Percentiles rank a stretch among this genome's conserved stretches.
Conservation (phyloP, 2,113 vertebrate genomes). For the Halichoeres trimaculatus region DNA sequence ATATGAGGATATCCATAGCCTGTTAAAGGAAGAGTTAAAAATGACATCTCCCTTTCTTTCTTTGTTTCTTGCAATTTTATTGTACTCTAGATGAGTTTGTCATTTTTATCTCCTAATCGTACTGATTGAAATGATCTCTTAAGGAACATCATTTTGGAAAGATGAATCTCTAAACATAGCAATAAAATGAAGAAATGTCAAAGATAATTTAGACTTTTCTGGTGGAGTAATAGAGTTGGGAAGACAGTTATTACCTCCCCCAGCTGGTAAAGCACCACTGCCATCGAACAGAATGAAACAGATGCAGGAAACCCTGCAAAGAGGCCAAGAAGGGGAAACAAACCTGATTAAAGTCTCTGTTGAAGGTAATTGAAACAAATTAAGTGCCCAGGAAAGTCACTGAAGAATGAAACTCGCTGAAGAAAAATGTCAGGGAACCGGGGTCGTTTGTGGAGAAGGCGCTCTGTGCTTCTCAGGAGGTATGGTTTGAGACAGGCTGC, state of each 20-base stretch:
- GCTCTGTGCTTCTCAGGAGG: conserved; percentile 7
- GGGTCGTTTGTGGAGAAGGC: conserved; percentile 27
- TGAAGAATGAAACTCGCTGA: conserved; percentile 24
- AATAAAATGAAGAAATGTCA: too few species aligned
- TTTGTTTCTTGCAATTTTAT: too few species aligned
- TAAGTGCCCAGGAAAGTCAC: not conserved
- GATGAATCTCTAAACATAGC: too few species aligned
- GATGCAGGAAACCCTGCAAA: conserved; percentile 45
- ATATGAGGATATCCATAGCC: not conserved
- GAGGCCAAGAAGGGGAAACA: not conserved
- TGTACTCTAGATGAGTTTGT: too few species aligned
- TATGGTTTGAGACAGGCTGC: not conserved
- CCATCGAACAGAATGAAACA: conserved; percentile 30
- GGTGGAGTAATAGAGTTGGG: too few species aligned
- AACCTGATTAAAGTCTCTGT: not conserved
- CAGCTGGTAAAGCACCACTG: not conserved
- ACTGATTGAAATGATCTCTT: too few species aligned
- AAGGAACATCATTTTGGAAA: too few species aligned
- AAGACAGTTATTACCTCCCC: conserved; percentile 17
- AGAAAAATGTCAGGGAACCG: conserved; percentile 54
- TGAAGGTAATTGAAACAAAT: not conserved
- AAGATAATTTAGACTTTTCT: too few species aligned
- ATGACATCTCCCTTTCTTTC: too few species aligned
- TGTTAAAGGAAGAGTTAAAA: not conserved
- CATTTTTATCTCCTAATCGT: too few species aligned